Base-by-base conservation (phyloP, 2,113 vertebrate genomes). In the Hippocampus guttulatus region DNA sequence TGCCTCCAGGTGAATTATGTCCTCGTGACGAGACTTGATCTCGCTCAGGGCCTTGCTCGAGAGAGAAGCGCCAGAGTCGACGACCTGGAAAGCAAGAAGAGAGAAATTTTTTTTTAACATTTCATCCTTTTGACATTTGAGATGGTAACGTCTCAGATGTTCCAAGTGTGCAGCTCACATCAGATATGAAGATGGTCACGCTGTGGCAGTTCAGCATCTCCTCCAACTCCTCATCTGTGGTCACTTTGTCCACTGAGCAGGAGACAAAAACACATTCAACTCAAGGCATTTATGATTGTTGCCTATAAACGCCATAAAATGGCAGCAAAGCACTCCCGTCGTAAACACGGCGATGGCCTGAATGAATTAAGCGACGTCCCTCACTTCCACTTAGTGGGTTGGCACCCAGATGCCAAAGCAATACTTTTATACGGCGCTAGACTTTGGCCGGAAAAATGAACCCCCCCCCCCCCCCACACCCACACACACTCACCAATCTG, bases 401-500 rank as follows among this genome's bases (percentile, higher is more conserved):
- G 43, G 43, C 10, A 45, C 43, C 43, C 10, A 45, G 43, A 45
- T 45, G 10, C 10, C 43, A 45, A 45, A 45, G 9, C 33, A 38
- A 38, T 38, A 38, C 33, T 38, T 38, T 38, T 38, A 38, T 38
- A 38, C 5, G 33, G 5, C 33, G 33, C 33, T 38, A 38, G 43
- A 12, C 3, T 45, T 45, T 45, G 43, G 43, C 43, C 43, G 1
- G 10, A 45, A 45, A 3, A 45, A 14, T 12, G 49, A 51, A 51
- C 30, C 30, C 30, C 30, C 3, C 30, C 3, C 3, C 30, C 30
- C 3, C 30, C 30, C 2, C 30, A 30, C 30, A 30, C 30, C 2
- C 30, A 30, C 62, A 20, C n/a, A n/a, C 20, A 91, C 95, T 95
- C 83, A 98, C 96, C 96, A 71, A 98, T 97, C 81, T 97, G 94